Evolutionary conservation across 1,140 invertebrate species (phyloP).

Genomic region (Aphaenogaster floridana): DNA sequence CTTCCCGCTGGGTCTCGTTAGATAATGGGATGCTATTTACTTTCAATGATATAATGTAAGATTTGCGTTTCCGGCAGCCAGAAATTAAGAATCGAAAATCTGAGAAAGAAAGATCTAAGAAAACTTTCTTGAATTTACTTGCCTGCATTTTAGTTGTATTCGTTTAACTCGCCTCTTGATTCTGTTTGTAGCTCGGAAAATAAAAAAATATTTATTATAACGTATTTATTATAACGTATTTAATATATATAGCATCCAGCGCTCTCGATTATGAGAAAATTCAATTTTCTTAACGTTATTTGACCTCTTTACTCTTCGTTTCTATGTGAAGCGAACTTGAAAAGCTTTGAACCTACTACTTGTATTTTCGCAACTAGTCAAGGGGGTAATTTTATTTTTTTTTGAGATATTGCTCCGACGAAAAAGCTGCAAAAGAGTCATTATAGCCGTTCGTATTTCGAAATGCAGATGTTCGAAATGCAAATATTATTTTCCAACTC

Average conservation of each 20-base stretch:
- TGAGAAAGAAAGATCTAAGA: background rate
- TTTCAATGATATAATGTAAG: conserved; percentile 19
- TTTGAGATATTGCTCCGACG: conserved; percentile 4
- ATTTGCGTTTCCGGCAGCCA: background rate
- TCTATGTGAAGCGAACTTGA: background rate
- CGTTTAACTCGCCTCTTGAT: background rate
- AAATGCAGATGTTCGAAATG: background rate
- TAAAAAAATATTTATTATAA: background rate
- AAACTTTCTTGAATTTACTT: background rate
- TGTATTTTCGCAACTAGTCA: conserved; percentile 16
- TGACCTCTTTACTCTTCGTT: conserved; percentile 19
- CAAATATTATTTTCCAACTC: background rate
- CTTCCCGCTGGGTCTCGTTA: background rate
- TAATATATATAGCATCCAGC: background rate
- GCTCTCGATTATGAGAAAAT: conserved; percentile 2
- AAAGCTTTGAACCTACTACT: conserved; percentile 9
- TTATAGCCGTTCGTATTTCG: background rate
- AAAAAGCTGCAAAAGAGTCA: background rate
- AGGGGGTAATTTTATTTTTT: conserved; percentile 19
- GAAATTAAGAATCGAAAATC: background rate
- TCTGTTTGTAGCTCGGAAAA: background rate
- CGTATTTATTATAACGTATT: background rate
- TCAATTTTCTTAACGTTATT: conserved; percentile 29
- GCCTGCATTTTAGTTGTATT: background rate
- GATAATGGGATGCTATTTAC: conserved; percentile 3